A percentile compares a stretch with the other conserved stretches of the same genome.
These are phyloP conservation scores for Agelastica alni DNA, from an alignment of 2,888 invertebrate genomes.

Conservation along the genomic window DNA sequence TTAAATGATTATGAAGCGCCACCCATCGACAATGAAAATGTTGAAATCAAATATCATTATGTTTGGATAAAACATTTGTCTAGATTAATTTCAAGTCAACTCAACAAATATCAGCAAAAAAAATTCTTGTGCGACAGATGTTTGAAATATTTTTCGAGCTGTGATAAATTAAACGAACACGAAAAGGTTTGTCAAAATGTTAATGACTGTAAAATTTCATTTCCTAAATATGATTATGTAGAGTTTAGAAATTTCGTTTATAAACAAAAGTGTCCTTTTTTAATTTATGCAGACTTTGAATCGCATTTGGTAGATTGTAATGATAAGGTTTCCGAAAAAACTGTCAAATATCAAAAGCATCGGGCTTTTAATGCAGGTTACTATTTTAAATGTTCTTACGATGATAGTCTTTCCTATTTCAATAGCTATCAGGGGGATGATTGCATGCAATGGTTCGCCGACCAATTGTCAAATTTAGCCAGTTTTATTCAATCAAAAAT, in stretches of 20 bases:
- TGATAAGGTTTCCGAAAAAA: background rate
- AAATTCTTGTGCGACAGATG: conserved; percentile 4
- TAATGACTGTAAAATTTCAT: conserved; percentile 10
- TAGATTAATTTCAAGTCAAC: conserved; percentile 1
- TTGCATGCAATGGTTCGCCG: conserved; percentile 36
- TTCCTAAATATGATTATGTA: conserved; percentile 8
- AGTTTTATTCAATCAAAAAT: conserved; percentile 26
- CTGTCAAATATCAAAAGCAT: conserved; percentile 19
- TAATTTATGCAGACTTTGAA: conserved; percentile 10
- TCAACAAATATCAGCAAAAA: background rate
- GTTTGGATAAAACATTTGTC: conserved; percentile 1
- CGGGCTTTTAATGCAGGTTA: conserved; percentile 34
- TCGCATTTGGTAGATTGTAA: background rate
- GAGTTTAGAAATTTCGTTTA: conserved; percentile 7
- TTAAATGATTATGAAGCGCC: background rate
- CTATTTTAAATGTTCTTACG: conserved; percentile 39
- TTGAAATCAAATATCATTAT: conserved; percentile 1
- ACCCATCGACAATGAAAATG: background rate
- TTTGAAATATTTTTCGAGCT: conserved; percentile 5
- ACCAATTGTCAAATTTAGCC: conserved; percentile 29
- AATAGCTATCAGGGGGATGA: conserved; percentile 31
- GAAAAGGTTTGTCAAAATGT: background rate
- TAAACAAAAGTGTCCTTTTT: conserved; percentile 13
- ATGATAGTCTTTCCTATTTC: conserved; percentile 35
- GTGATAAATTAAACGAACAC: conserved; percentile 6